A percentile compares a stretch with the other conserved stretches of the same genome.
phyloP scores from a whole-genome alignment of 2,113 vertebrate genomes.

The Trematocara nigrifrons region DNA sequence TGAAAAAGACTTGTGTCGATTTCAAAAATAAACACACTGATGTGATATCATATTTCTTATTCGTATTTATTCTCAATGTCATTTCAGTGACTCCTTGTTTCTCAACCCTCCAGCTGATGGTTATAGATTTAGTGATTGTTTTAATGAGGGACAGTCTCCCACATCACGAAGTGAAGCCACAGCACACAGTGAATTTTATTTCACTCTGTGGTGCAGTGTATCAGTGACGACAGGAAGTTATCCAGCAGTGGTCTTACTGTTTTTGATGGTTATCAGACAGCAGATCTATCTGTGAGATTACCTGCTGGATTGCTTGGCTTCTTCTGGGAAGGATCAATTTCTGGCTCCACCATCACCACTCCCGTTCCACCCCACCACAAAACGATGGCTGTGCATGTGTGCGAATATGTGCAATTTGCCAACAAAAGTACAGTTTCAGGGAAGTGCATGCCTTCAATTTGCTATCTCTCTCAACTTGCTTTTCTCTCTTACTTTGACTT shows the following conservation, averaged over 20 bases:
- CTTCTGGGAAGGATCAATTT: constrained; percentile 21
- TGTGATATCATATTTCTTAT: background rate
- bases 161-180: background rate
- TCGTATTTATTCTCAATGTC: background rate
- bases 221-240: constrained; percentile 21
- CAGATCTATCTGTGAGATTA: constrained; percentile 53
- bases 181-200: background rate
- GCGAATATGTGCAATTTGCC: background rate
- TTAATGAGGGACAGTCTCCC: background rate
- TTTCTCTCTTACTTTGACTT: background rate
- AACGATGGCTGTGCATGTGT: background rate
- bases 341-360: background rate
- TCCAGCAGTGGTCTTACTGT: constrained; percentile 3
- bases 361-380: background rate
- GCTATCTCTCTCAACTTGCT: background rate
- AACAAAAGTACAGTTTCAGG: background rate
- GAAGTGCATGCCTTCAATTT: background rate
- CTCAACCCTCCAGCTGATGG: background rate
- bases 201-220: background rate
- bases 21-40: background rate
- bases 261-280: constrained; percentile 30
- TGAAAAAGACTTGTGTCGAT: background rate
- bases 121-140: background rate
- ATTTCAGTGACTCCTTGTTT: background rate
- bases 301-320: background rate